These are phyloP conservation scores for Ophion ventricosus DNA, from an alignment of 2,888 invertebrate species.

Conservation along the genomic window DNA sequence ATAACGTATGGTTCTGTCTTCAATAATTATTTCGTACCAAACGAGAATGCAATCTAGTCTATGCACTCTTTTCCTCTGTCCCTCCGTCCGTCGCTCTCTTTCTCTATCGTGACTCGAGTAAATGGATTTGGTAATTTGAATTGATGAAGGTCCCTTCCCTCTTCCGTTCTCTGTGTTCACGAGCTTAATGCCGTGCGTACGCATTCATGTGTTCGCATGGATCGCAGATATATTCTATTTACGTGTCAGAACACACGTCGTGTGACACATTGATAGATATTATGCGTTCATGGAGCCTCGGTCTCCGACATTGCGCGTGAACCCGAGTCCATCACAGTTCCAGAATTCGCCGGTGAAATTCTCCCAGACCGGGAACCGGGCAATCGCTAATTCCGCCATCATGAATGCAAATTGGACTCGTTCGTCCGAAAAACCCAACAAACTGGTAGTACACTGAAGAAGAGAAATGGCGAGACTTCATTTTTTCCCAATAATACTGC, in stretches of 20 bases:
- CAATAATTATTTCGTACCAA: constrained; percentile 54
- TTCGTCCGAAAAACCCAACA: constrained; percentile 50
- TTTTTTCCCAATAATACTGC: background rate
- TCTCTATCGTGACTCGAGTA: constrained; percentile 18
- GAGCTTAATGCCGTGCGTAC: constrained; percentile 44
- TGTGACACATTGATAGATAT: constrained; percentile 47
- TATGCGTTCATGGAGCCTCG: constrained; percentile 41
- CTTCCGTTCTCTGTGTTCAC: constrained; percentile 37
- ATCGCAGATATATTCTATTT: constrained; percentile 16
- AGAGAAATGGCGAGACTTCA: background rate
- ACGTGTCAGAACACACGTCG: constrained; percentile 45
- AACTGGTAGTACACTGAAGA: constrained; percentile 1
- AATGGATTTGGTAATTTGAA: constrained; percentile 59
- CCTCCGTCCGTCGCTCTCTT: background rate
- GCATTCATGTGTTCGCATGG: constrained; percentile 42
- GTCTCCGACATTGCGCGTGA: constrained; percentile 28
- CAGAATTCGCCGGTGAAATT: constrained; percentile 31
- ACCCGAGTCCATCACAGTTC: constrained; percentile 30
- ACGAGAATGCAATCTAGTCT: constrained; percentile 54
- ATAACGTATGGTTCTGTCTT: constrained; percentile 24
- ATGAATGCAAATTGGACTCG: constrained; percentile 72
- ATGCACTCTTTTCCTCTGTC: constrained; percentile 19
- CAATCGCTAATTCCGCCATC: constrained; percentile 74
- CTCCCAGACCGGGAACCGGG: constrained; percentile 49
- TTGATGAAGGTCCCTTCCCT: constrained; percentile 43